Evolutionary conservation across 2,888 invertebrate species (phyloP).

Genomic region (Oxycera nigricornis): DNA sequence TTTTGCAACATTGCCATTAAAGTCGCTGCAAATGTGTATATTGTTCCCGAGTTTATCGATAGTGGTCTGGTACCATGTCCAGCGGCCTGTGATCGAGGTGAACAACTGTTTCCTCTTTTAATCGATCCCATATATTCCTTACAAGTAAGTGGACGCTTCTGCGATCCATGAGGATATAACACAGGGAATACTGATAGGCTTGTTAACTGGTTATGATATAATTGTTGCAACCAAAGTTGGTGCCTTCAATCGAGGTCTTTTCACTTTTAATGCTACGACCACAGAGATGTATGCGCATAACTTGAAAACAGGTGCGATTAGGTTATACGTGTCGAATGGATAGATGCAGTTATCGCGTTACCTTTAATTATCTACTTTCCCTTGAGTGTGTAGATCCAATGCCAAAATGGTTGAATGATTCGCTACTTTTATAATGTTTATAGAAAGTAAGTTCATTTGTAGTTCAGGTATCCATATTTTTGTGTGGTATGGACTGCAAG

Average conservation of each 20-base stretch:
- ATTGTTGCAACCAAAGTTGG: not conserved
- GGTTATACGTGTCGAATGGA: too few relatives aligned
- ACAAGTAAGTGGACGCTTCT: not conserved
- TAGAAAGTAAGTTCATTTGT: too few relatives aligned
- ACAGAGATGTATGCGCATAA: too few relatives aligned
- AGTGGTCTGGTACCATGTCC: not conserved
- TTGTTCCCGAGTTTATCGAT: not conserved
- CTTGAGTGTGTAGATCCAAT: too few relatives aligned
- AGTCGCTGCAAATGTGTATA: not conserved
- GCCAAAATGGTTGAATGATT: too few relatives aligned
- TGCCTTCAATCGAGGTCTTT: not conserved
- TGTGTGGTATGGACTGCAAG: too few relatives aligned
- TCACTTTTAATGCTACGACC: too few relatives aligned
- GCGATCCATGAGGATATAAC: not conserved
- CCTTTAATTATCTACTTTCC: too few relatives aligned
- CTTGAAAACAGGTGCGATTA: slow-evolving; percentile 5
- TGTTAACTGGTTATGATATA: not conserved
- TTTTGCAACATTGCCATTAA: not conserved
- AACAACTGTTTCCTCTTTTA: not conserved
- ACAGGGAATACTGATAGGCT: not conserved
- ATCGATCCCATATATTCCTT: not conserved
- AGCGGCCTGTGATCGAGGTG: slow-evolving; percentile 2
- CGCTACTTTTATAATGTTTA: too few relatives aligned
- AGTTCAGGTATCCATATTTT: too few relatives aligned
- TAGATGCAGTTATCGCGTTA: too few relatives aligned